Evolutionary conservation across 2,797 vertebrate species (phyloP), one percentile per base, ranked within the genome.

Genomic region (Margarornis squamiger): DNA sequence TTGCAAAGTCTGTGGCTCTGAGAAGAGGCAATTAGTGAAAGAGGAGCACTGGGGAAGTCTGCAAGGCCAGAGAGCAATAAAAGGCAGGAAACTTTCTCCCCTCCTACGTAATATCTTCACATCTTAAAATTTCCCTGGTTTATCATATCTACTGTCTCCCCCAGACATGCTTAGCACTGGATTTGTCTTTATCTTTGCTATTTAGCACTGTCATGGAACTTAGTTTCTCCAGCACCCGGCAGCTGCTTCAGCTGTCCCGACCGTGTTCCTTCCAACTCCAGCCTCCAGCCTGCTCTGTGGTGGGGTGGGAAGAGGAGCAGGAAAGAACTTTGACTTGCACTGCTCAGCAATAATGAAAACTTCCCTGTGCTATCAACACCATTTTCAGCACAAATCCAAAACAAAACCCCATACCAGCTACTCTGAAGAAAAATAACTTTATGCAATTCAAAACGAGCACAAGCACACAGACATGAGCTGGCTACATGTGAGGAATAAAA

Each of bases 61-160:
- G 54, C 3, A 5, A 81, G 45, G 12, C 51, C 19, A 12, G 30
- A 29, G 49, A 70, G 30, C 29, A 78, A 12, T 59, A 58, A 87
- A 39, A 75, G n/a, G 36, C 55, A 68, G 52, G 49, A 78, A 78
- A 72, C 41, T 41, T 65, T 43, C 15, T 83, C 39, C 14, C 3
- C 0, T 75, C 41, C 30, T 59, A 20, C 52, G 65, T 68, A 68
- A 16, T 67, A 41, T 61, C 32, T 45, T 51, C 48, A 21, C 17
- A 29, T 27, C 26, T 77, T 73, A 46, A 66, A 36, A 62, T 73
- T 63, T 51, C 51, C 15, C 4, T 24, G 8, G 8, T 72, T 91
- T 54, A 45, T 77, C 26, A 13, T 41, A 13, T 26, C 39, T 58
- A 9, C 10, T 0, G 0, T 61, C 23, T 78, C 6, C 4, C 8